Base-by-base conservation (phyloP, 1,140 invertebrate genomes). In the Dendroctonus valens region DNA sequence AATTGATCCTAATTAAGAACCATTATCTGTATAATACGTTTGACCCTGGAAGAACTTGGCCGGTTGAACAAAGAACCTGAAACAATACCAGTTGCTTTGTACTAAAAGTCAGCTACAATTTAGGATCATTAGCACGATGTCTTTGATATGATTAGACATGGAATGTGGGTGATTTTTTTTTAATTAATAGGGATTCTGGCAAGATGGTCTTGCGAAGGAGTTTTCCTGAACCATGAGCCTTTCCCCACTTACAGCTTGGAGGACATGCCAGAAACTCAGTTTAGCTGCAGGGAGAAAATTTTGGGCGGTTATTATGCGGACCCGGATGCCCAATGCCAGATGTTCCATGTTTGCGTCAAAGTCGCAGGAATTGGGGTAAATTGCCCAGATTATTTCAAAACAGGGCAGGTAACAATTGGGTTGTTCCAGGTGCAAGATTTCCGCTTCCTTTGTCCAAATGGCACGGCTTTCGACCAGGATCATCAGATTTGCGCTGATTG, bases 261-360 rank as follows among this genome's bases (percentile, higher is more conserved):
- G 72, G 84, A 86, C 72, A 91, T 95, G 85, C 93, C 92, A 60
- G 86, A 89, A 68, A 94, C 93, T 50, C 85, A 86, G 59, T 96
- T 96, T 82, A 87, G 87, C 69, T 96, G 94, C 79, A 83, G 87
- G 66, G 91, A 91, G 72, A 93, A 94, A 79, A 91, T 93, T 70
- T 83, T 93, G 15, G 93, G 93, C 65, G 91, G 93, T 48, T 96
- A 95, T 79, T 96, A 96, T 77, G 92, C 93, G 9, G 93, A 96
- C 80, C 85, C 88, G 0, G 92, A 95, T 78, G 90, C 93, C 0
- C 90, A 93, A 74, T 96, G 93, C 80, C 93, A 95, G 80, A 91
- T 94, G 82, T 95, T 94, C 79, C 93, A 95, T 76, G 90, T 94
- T 52, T 94, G 92, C 76, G 91, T 92, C 26, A 89, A 89, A 75